Percentiles rank a stretch among this genome's conserved stretches.
These are phyloP conservation scores for Galemys pyrenaicus DNA, from an alignment of 2,113 vertebrate genomes.

Conservation along the genomic window DNA sequence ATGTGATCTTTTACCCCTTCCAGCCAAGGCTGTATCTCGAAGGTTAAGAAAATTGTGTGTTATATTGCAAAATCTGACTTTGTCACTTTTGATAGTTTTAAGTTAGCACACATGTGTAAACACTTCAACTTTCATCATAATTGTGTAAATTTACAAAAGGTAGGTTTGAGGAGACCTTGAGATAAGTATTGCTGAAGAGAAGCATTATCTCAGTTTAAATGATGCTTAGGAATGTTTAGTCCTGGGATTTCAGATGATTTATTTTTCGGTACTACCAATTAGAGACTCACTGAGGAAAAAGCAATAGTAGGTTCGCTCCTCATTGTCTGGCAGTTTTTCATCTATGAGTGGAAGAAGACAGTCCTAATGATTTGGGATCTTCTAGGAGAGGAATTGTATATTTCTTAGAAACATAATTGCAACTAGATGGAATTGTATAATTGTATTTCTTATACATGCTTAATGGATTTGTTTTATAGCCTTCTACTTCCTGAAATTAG, in stretches of 20 bases:
- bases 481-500: constrained; percentile 43
- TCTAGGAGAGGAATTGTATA: background rate
- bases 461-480: constrained; percentile 57
- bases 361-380: constrained; percentile 6
- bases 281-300: background rate
- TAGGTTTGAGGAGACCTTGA: constrained; percentile 1
- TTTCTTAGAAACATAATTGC: constrained; percentile 36
- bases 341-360: background rate
- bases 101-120: background rate
- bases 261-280: background rate
- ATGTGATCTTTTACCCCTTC: background rate
- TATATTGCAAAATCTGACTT: constrained; percentile 9
- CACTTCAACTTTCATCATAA: background rate
- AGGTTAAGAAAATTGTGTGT: constrained; percentile 12
- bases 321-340: background rate
- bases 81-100: background rate
- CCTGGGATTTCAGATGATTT: background rate
- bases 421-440: constrained; percentile 29
- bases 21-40: background rate
- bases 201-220: background rate
- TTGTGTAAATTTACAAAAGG: background rate
- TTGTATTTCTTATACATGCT: constrained; percentile 29
- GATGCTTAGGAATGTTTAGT: background rate
- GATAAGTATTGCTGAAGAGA: background rate
- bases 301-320: background rate